Evolutionary conservation across 2,888 invertebrate species (phyloP).

Genomic region (Steinernema hermaphroditum): DNA sequence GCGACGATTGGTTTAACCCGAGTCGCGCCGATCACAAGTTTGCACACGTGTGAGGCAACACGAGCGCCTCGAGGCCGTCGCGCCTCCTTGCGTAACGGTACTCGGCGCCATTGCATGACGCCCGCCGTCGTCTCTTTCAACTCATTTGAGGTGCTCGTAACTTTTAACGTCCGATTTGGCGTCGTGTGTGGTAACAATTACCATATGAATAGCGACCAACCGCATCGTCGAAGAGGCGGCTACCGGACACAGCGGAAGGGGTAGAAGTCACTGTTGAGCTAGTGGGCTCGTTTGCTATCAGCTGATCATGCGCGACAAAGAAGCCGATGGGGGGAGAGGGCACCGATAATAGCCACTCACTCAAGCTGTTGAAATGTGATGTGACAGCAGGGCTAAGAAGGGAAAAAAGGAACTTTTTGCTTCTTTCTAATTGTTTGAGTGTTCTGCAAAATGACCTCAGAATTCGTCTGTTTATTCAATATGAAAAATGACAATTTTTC

Average conservation of each 20-base stretch:
- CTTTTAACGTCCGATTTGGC: slow-evolving; percentile 10
- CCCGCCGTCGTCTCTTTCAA: slow-evolving; percentile 28
- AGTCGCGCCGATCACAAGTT: background rate
- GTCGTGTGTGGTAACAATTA: slow-evolving; percentile 13
- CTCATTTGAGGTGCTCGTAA: slow-evolving; percentile 16
- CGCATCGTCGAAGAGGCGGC: background rate
- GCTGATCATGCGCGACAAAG: background rate
- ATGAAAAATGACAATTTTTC: too few species aligned
- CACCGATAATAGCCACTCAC: background rate
- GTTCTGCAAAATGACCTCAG: too few species aligned
- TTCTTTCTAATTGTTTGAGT: too few species aligned
- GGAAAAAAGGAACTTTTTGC: too few species aligned
- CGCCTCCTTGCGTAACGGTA: slow-evolving; percentile 28
- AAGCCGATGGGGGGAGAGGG: background rate
- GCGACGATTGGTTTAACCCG: slow-evolving; percentile 17
- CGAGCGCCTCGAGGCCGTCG: slow-evolving; percentile 15
- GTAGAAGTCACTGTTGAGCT: background rate
- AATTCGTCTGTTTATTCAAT: too few species aligned
- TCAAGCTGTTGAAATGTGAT: background rate
- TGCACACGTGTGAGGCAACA: slow-evolving; percentile 30
- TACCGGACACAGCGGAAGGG: background rate
- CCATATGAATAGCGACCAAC: slow-evolving; percentile 9
- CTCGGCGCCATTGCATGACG: background rate
- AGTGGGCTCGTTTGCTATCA: background rate
- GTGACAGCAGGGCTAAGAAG: background rate